These are phyloP conservation scores for Kryptolebias marmoratus DNA, from an alignment of 2,113 vertebrate genomes.

Conservation along the genomic window DNA sequence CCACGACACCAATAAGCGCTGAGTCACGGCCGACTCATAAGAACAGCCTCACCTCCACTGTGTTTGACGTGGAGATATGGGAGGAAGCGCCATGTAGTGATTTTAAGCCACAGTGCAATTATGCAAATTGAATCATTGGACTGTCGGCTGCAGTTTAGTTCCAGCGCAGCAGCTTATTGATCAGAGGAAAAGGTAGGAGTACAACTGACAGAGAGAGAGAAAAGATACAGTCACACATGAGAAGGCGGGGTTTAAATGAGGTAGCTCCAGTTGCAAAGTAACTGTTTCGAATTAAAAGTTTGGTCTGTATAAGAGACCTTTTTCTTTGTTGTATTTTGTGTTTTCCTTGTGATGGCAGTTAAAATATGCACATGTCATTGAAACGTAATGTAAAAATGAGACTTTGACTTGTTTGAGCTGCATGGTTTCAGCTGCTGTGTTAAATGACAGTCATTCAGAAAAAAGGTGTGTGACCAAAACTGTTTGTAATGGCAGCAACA, in stretches of 20 bases:
- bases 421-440: slow-evolving; percentile 14
- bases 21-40: slow-evolving; percentile 57
- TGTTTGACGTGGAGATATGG: background rate
- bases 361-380: background rate
- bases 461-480: slow-evolving; percentile 24
- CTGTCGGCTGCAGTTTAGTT: slow-evolving; percentile 57
- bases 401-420: slow-evolving; percentile 9
- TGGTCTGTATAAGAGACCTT: background rate
- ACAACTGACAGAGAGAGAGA: slow-evolving; percentile 27
- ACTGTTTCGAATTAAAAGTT: background rate
- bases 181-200: slow-evolving; percentile 27
- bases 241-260: background rate
- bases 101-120: slow-evolving; percentile 65
- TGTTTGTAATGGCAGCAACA: slow-evolving; percentile 30
- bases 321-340: background rate
- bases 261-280: background rate
- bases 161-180: slow-evolving; percentile 65
- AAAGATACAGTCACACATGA: slow-evolving; percentile 12
- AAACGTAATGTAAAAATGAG: background rate
- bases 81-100: slow-evolving; percentile 19
- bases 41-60: slow-evolving; percentile 21
- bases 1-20: slow-evolving; percentile 37
- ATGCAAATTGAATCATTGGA: slow-evolving; percentile 70
- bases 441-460: slow-evolving; percentile 36
- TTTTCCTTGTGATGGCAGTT: no score